Evolutionary conservation across 2,113 vertebrate species (phyloP).

Genomic region (Hyla sarda): DNA sequence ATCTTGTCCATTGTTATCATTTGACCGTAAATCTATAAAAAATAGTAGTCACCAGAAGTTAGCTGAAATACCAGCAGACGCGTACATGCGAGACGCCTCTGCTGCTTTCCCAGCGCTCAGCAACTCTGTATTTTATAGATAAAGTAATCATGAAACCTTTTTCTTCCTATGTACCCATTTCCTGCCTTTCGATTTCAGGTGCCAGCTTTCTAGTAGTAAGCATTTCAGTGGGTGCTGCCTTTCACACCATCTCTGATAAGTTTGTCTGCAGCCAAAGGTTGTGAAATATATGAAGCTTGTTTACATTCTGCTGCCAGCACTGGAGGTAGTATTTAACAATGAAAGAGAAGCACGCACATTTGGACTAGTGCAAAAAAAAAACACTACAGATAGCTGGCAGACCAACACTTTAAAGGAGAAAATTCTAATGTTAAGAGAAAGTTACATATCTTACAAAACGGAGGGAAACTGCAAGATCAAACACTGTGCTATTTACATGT

Average conservation of each 20-base stretch:
- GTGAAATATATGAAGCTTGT: constrained; percentile 28
- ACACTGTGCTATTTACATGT: too few species aligned
- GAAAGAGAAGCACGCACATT: background rate
- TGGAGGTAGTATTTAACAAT: constrained; percentile 21
- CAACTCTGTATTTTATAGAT: constrained; percentile 42
- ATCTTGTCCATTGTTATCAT: constrained; percentile 44
- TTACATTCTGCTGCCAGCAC: constrained; percentile 22
- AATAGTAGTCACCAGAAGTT: constrained; percentile 15
- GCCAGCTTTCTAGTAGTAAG: constrained; percentile 42
- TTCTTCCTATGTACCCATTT: constrained; percentile 21
- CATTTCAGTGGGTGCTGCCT: constrained; percentile 40
- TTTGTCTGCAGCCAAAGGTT: constrained; percentile 48
- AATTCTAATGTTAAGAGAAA: background rate
- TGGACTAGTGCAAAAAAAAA: background rate
- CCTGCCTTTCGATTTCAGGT: constrained; percentile 44
- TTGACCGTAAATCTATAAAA: constrained; percentile 32
- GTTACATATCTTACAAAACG: background rate
- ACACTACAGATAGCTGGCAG: background rate
- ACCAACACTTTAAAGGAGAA: background rate
- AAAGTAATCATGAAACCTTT: constrained; percentile 21
- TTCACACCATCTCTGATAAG: constrained; percentile 49
- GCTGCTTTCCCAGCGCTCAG: constrained; percentile 34
- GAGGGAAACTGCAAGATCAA: background rate
- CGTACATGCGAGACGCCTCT: constrained; percentile 9
- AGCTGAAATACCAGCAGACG: constrained; percentile 30